Evolutionary conservation across 2,797 vertebrate species (phyloP), one percentile per base, ranked within the genome.

Genomic region (Syngnathus acus): DNA sequence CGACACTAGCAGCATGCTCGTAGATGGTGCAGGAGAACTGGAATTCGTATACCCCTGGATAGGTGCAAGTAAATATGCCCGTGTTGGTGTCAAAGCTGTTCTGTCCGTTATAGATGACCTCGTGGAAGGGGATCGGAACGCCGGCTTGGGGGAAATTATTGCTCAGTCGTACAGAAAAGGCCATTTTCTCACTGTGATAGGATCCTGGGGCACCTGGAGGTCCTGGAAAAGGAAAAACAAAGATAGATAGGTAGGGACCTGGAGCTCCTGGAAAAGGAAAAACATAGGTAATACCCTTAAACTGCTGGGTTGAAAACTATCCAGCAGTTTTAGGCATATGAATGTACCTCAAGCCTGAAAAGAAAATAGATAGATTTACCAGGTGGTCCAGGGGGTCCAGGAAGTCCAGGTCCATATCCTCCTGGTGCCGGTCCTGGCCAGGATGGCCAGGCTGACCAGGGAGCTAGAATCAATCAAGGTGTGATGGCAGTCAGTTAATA

Each of bases 1-100:
- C 71, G 7, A 89, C 1, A 2, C 4, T 70, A 26, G 67, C 81
- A 0, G 17, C 2, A 0, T 13, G 47, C 4, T 71, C 1, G 7
- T 1, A 26, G 42, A 87, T 68, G 1, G 51, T 45, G 32, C 76
- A 72, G 55, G 80, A 62, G 72, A 88, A 90, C 13, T 78, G 51
- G 39, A 92, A 90, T 68, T 86, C 77, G 38, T 90, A 90, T 3
- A 88, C 74, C 0, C 90, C 89, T 0, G 83, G 37, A 0, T 64
- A 0, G 2, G 9, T 1, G 38, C 87, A 90, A 13, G 62, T 84
- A 39, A 91, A 89, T 16, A 37, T 0, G 1, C 90, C 90, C 0
- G 69, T 82, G 0, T 10, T 1, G 5, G 3, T 19, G 66, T 86
- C 1, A 9, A 83, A 90, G 68, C 68, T 70, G 11, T 69, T 60